phyloP scores from a whole-genome alignment of 2,797 vertebrate species.

The Lepilemur septentrionalis region DNA sequence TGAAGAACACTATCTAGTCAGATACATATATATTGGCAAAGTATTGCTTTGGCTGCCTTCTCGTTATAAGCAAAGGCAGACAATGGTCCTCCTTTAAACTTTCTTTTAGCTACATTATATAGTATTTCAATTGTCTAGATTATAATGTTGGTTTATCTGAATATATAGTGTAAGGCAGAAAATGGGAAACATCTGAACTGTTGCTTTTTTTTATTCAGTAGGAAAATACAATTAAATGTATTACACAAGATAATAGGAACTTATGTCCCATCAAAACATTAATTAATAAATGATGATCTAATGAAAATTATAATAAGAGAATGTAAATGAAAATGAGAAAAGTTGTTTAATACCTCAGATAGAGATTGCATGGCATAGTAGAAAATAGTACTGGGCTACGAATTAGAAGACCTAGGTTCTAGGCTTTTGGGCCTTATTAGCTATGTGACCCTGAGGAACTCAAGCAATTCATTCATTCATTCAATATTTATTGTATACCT shows the following conservation, averaged over 20 bases:
- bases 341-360: not conserved
- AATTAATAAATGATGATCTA: slow-evolving; percentile 43
- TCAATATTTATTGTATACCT: not conserved
- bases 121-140: not conserved
- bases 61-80: slow-evolving; percentile 25
- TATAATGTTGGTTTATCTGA: not conserved
- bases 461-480: not conserved
- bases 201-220: slow-evolving; percentile 4
- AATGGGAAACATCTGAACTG: not conserved
- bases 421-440: not conserved
- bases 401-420: not conserved
- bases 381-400: not conserved
- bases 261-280: not conserved
- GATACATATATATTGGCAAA: not conserved
- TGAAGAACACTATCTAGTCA: slow-evolving; percentile 15
- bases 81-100: slow-evolving; percentile 35
- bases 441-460: not conserved
- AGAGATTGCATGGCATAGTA: not conserved
- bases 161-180: not conserved
- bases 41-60: slow-evolving; percentile 14
- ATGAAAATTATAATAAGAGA: not conserved
- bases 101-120: not conserved
- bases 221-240: slow-evolving; percentile 20
- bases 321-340: slow-evolving; percentile 7
- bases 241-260: not conserved